phyloP scores from a whole-genome alignment of 2,888 invertebrate genomes.

The Chaitophorus viminalis region DNA sequence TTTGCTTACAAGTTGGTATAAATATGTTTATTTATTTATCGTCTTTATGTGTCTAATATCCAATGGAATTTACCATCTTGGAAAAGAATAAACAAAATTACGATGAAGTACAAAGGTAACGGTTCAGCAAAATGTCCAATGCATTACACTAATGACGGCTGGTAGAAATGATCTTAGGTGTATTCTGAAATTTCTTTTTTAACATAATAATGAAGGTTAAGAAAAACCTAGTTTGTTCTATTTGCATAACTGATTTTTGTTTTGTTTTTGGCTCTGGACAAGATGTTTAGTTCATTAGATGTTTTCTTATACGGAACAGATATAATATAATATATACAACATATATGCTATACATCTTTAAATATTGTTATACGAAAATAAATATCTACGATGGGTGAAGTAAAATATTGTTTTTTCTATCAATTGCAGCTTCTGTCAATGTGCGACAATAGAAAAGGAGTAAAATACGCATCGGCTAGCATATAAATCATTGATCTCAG shows the following conservation, averaged over 20 bases:
- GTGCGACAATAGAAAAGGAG: slow-evolving; percentile 36
- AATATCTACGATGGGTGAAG: not conserved
- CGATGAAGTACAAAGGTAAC: slow-evolving; percentile 44
- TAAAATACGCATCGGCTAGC: slow-evolving; percentile 27
- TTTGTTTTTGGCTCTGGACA: slow-evolving; percentile 51
- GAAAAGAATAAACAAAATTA: slow-evolving; percentile 50
- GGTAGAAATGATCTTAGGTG: not conserved
- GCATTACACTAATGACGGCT: slow-evolving; percentile 46
- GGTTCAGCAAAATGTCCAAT: slow-evolving; percentile 47
- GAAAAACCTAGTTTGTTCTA: slow-evolving; percentile 31
- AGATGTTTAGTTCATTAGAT: slow-evolving; percentile 47
- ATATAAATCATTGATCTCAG: slow-evolving; percentile 51
- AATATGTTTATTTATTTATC: slow-evolving; percentile 28
- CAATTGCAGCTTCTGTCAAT: slow-evolving; percentile 18
- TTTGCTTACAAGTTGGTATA: not conserved
- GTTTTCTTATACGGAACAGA: slow-evolving; percentile 17
- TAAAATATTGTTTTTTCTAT: slow-evolving; percentile 12
- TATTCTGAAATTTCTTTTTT: slow-evolving; percentile 26
- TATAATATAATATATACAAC: too few species aligned
- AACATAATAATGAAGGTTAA: slow-evolving; percentile 38
- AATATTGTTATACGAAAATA: not conserved
- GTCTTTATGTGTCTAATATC: slow-evolving; percentile 32
- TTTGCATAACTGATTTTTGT: slow-evolving; percentile 60
- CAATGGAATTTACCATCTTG: slow-evolving; percentile 20
- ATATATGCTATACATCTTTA: slow-evolving; percentile 2